A percentile compares a stretch with the other conserved stretches of the same genome.
These are phyloP conservation scores for Calvadosia cruxmelitensis DNA, from an alignment of 30 jellyfish, hydroid and myxozoan species.

Conservation along the genomic window DNA sequence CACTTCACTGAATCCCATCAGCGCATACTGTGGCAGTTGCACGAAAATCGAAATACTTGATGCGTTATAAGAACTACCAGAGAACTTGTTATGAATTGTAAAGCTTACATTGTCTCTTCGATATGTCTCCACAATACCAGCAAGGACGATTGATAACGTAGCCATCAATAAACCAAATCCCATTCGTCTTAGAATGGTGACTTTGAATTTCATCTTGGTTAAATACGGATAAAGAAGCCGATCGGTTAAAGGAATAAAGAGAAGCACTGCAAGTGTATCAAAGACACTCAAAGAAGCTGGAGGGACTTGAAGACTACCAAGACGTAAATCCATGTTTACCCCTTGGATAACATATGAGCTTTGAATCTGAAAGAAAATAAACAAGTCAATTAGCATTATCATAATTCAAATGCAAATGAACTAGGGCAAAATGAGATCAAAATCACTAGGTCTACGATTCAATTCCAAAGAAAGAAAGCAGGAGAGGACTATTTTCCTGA, in stretches of 20 bases:
- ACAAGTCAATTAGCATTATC: too few relatives aligned
- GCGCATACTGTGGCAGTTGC: constrained; percentile 75
- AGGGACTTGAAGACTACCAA: constrained; percentile 43
- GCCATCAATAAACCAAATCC: constrained; percentile 86
- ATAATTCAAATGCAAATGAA: too few relatives aligned
- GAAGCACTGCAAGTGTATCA: constrained; percentile 36
- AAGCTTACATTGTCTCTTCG: constrained; percentile 23
- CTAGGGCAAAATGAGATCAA: too few relatives aligned
- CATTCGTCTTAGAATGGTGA: constrained; percentile 60
- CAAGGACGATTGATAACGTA: constrained; percentile 41
- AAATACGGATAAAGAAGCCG: constrained; percentile 39
- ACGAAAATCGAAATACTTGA: constrained; percentile 43
- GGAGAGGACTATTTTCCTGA: too few relatives aligned
- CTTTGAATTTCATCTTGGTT: constrained; percentile 2
- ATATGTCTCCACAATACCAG: constrained; percentile 67
- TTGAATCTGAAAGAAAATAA: constrained; percentile 53
- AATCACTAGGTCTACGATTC: constrained; percentile 1
- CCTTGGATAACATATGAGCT: constrained; percentile 70
- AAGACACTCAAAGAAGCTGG: constrained; percentile 76
- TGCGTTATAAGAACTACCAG: constrained; percentile 32
- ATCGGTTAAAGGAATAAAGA: constrained; percentile 56
- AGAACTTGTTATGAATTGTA: not conserved
- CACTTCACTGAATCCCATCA: constrained; percentile 83
- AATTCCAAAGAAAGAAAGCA: too few relatives aligned
- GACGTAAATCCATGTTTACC: constrained; percentile 25